phyloP scores from a whole-genome alignment of 1,140 invertebrate species.

The Samia ricini region DNA sequence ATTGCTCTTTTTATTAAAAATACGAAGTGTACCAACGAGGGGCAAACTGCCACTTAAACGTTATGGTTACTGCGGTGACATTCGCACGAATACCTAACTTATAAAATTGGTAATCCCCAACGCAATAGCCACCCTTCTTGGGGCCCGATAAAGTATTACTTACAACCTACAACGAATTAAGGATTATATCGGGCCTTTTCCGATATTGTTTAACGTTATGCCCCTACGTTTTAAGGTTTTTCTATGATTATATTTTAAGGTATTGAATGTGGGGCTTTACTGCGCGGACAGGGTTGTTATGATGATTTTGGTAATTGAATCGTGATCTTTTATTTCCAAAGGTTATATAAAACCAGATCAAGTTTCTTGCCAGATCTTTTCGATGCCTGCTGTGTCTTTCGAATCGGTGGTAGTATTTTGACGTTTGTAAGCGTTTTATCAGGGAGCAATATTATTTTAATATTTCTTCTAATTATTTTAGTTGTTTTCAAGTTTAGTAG shows the following conservation, averaged over 20 bases:
- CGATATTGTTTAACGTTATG: constrained; percentile 35
- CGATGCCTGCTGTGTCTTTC: too few relatives aligned
- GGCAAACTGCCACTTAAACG: constrained; percentile 70
- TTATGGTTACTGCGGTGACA: constrained; percentile 74
- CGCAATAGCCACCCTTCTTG: constrained; percentile 41
- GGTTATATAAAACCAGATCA: neutral
- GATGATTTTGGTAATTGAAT: constrained; percentile 5
- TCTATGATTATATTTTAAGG: constrained; percentile 11
- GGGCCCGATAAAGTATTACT: constrained; percentile 50
- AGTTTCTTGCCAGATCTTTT: too few relatives aligned
- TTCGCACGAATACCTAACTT: constrained; percentile 70
- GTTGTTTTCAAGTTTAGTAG: too few relatives aligned
- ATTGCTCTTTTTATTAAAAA: constrained; percentile 75
- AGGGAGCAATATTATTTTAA: too few relatives aligned
- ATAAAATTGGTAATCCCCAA: constrained; percentile 67
- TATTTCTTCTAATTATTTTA: too few relatives aligned
- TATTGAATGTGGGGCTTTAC: constrained; percentile 1
- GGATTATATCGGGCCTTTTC: constrained; percentile 30
- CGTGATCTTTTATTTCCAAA: neutral
- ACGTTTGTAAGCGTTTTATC: too few relatives aligned
- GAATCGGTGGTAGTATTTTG: too few relatives aligned
- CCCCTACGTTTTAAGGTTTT: constrained; percentile 25
- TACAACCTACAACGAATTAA: constrained; percentile 43
- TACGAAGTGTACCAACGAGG: constrained; percentile 67
- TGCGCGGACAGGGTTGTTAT: neutral